phyloP scores from a whole-genome alignment of 2,888 invertebrate species.

The Stenodema calcarata region DNA sequence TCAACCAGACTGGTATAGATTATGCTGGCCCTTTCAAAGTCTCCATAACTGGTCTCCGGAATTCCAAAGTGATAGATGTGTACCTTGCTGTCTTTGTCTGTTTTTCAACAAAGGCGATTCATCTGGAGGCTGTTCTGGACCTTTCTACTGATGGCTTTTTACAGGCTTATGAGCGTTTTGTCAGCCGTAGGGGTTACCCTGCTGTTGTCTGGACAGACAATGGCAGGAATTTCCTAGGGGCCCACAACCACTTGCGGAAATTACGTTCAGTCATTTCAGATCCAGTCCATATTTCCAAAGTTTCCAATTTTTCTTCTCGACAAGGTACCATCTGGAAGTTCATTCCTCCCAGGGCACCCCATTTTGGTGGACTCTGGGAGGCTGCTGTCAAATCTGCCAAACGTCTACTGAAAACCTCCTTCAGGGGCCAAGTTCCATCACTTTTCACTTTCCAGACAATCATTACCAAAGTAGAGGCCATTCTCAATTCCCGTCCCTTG shows the following conservation, averaged over 20 bases:
- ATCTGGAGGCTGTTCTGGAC: neutral
- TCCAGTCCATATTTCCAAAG: neutral
- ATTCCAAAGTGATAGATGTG: neutral
- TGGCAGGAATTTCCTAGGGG: conserved; percentile 17
- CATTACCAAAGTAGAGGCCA: neutral
- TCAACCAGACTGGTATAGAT: neutral
- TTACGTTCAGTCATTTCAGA: neutral
- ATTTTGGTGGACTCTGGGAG: conserved; percentile 21
- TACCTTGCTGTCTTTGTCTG: neutral
- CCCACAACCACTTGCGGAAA: neutral
- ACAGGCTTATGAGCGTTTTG: conserved; percentile 6
- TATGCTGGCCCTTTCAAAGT: conserved; percentile 7
- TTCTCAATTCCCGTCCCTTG: conserved; percentile 19
- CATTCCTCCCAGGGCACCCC: conserved; percentile 20
- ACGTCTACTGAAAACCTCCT: neutral
- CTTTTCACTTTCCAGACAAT: neutral
- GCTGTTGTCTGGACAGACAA: conserved; percentile 29
- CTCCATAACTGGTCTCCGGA: neutral
- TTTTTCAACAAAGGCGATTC: neutral
- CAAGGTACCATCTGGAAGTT: neutral
- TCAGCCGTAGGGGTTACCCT: conserved; percentile 11
- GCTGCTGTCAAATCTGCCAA: neutral
- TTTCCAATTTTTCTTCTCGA: neutral
- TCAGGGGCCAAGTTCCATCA: neutral
- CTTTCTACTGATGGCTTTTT: neutral